Percentiles rank a stretch among this genome's conserved stretches.
Conservation (phyloP, 2,888 invertebrate species). For the Poecilobothrus nobilitatus region DNA sequence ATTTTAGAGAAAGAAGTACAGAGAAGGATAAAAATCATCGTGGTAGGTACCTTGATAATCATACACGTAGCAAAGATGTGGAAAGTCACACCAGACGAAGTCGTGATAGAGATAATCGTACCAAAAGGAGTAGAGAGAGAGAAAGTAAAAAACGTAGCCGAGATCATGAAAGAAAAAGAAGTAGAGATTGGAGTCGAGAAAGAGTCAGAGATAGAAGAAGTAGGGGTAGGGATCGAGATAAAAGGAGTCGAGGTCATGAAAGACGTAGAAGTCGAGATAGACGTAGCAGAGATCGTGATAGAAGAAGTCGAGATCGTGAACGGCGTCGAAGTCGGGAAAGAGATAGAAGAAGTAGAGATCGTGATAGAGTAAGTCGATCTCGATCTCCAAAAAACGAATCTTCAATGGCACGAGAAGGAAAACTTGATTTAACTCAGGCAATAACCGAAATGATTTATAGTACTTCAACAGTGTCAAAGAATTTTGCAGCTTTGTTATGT, state of each 20-base stretch:
- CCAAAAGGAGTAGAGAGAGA: constrained; percentile 25
- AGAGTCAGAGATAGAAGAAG: constrained; percentile 44
- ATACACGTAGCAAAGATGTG: constrained; percentile 38
- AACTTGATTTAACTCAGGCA: constrained; percentile 40
- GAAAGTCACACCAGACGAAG: constrained; percentile 26
- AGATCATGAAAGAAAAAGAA: constrained; percentile 24
- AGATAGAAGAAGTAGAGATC: constrained; percentile 39
- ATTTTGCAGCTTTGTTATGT: constrained; percentile 39
- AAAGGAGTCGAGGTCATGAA: constrained; percentile 36
- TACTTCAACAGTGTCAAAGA: constrained; percentile 33
- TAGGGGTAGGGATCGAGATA: constrained; percentile 44
- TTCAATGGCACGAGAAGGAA: constrained; percentile 27
- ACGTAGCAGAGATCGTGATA: constrained; percentile 33
- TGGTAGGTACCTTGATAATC: constrained; percentile 25
- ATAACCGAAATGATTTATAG: constrained; percentile 41
- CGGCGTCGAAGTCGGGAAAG: constrained; percentile 49
- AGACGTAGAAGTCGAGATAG: constrained; percentile 26
- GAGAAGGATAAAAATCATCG: constrained; percentile 22
- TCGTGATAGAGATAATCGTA: constrained; percentile 17
- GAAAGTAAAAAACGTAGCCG: constrained; percentile 23
- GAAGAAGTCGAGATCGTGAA: constrained; percentile 43
- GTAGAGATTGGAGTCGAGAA: constrained; percentile 37
- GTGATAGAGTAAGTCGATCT: constrained; percentile 40
- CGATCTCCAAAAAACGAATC: constrained; percentile 13
- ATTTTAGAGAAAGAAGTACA: background rate